Percentiles rank a stretch among this genome's conserved stretches.
Conservation (phyloP, 2,797 vertebrate genomes). For the Melanotaenia pygmaea region DNA sequence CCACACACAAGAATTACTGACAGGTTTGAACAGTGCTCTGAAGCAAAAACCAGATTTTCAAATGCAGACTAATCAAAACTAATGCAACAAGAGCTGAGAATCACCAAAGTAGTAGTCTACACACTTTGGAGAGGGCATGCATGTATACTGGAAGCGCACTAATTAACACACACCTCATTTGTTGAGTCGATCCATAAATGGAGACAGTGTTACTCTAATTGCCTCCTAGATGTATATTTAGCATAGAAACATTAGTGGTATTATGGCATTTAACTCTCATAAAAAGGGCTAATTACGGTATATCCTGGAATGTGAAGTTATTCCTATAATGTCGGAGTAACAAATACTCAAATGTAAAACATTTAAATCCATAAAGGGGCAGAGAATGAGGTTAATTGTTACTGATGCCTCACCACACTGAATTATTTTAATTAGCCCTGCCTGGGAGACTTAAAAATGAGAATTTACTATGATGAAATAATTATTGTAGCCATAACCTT, state of each 20-base stretch:
- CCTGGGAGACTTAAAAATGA: neutral
- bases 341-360: neutral
- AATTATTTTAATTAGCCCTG: neutral
- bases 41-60: conserved; percentile 23
- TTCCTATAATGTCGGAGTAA: neutral
- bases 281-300: neutral
- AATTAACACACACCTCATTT: neutral
- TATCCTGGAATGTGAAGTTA: neutral
- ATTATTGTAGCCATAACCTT: conserved; percentile 6
- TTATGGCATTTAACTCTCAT: conserved; percentile 1
- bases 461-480: neutral
- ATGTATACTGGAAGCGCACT: neutral
- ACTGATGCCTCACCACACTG: neutral
- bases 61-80: neutral
- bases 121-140: neutral
- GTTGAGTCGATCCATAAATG: neutral
- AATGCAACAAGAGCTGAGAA: neutral
- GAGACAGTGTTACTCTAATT: neutral
- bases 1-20: conserved; percentile 5
- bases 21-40: neutral
- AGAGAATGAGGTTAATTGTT: neutral
- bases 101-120: neutral
- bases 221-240: neutral
- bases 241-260: neutral
- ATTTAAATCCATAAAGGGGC: neutral